Percentiles rank a stretch among this genome's conserved stretches.
phyloP scores from a whole-genome alignment of 2,797 vertebrate species.

The Neosalanx taihuensis region DNA sequence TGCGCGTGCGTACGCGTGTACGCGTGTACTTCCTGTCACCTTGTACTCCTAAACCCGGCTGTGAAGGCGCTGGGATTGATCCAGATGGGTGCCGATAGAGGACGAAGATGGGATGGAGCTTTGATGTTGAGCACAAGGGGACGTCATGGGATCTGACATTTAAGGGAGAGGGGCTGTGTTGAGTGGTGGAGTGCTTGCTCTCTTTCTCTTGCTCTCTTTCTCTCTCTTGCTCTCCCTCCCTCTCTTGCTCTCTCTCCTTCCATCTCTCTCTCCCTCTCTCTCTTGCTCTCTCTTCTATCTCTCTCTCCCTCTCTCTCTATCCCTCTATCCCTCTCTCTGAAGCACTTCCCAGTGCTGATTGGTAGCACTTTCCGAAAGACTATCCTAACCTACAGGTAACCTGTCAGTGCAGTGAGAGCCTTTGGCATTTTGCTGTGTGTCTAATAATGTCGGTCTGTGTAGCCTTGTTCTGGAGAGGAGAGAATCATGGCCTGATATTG shows the following conservation, averaged over 20 bases:
- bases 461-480: neutral
- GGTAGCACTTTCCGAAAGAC: slow-evolving; percentile 38
- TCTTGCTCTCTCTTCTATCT: slow-evolving; percentile 18
- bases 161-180: slow-evolving; percentile 27
- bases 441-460: slow-evolving; percentile 11
- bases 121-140: slow-evolving; percentile 48
- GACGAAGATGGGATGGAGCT: slow-evolving; percentile 17
- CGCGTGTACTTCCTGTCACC: neutral
- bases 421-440: slow-evolving; percentile 53
- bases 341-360: slow-evolving; percentile 51
- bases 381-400: neutral
- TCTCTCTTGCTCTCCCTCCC: neutral
- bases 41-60: slow-evolving; percentile 10
- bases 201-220: neutral
- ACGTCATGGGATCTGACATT: slow-evolving; percentile 55
- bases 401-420: slow-evolving; percentile 14
- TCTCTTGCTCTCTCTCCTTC: neutral
- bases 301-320: neutral
- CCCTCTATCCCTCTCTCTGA: neutral
- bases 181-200: slow-evolving; percentile 39
- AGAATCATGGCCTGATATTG: neutral
- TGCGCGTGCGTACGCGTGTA: neutral
- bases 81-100: slow-evolving; percentile 24
- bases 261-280: neutral
- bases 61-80: slow-evolving; percentile 36